Percentiles rank a stretch among this genome's conserved stretches.
These are phyloP conservation scores for Trichomycterus rosablanca DNA, from an alignment of 2,113 vertebrate species.

Conservation along the genomic window DNA sequence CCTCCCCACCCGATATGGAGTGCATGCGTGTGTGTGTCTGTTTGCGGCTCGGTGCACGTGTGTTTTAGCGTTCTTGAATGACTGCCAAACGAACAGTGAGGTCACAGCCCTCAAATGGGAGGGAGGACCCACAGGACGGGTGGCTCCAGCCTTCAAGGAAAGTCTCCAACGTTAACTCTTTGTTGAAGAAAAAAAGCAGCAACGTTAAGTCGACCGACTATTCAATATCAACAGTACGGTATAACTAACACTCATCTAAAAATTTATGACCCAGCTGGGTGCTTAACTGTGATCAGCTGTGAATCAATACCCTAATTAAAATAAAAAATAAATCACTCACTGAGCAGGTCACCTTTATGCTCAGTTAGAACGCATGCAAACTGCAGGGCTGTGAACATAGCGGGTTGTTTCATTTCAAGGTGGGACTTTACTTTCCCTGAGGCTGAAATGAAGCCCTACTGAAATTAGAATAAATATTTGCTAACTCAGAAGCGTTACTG, in stretches of 20 bases:
- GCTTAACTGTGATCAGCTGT: slow-evolving; percentile 2
- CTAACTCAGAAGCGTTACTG: slow-evolving; percentile 23
- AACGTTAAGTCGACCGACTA: neutral
- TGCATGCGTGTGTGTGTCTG: slow-evolving; percentile 13
- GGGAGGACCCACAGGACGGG: slow-evolving; percentile 28
- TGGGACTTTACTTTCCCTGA: slow-evolving; percentile 20
- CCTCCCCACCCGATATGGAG: slow-evolving; percentile 37
- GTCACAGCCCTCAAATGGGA: slow-evolving; percentile 37
- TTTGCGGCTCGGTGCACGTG: slow-evolving; percentile 25
- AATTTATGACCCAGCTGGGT: neutral
- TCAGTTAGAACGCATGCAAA: neutral
- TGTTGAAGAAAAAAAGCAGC: slow-evolving; percentile 8
- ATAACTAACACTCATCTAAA: neutral
- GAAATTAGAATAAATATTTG: slow-evolving; percentile 42
- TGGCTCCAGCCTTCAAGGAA: slow-evolving; percentile 30
- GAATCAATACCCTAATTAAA: slow-evolving; percentile 17
- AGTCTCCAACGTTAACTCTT: slow-evolving; percentile 42
- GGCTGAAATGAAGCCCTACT: slow-evolving; percentile 31
- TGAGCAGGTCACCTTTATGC: slow-evolving; percentile 6
- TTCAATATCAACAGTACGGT: neutral
- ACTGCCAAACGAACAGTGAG: slow-evolving; percentile 43
- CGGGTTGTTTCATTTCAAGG: slow-evolving; percentile 20
- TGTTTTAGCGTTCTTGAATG: slow-evolving; percentile 38
- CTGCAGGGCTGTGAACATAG: neutral
- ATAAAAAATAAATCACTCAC: slow-evolving; percentile 12